Conservation (phyloP, 2,888 invertebrate species). For the Salticus scenicus region DNA sequence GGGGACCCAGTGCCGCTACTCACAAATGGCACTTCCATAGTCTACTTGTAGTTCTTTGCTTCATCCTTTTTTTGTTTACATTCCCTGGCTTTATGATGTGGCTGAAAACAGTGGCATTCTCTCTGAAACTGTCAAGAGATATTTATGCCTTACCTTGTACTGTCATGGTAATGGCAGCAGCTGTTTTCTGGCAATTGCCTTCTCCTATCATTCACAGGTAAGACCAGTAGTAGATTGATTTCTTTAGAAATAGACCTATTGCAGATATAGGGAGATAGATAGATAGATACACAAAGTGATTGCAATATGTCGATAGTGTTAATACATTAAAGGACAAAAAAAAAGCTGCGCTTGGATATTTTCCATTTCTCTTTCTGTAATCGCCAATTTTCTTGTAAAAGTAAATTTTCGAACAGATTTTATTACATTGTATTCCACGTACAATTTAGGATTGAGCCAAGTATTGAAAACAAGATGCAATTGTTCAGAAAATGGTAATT, state of each 20-base stretch:
- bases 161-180: conserved; percentile 21
- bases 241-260: too few species aligned
- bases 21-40: conserved; percentile 48
- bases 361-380: background rate
- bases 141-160: conserved; percentile 33
- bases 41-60: conserved; percentile 27
- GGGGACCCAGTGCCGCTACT: conserved; percentile 35
- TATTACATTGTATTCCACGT: too few species aligned
- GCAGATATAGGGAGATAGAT: too few species aligned
- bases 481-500: too few species aligned
- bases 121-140: conserved; percentile 38
- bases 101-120: conserved; percentile 37
- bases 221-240: background rate
- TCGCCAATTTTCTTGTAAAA: background rate
- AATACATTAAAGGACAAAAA: too few species aligned
- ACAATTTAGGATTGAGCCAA: too few species aligned
- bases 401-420: too few species aligned
- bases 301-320: too few species aligned
- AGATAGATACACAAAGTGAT: too few species aligned
- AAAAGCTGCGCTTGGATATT: too few species aligned
- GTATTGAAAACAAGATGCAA: too few species aligned
- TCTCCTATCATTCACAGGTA: conserved; percentile 44
- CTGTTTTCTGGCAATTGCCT: conserved; percentile 42
- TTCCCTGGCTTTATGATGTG: conserved; percentile 51
- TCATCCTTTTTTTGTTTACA: background rate